phyloP scores from a whole-genome alignment of 2,113 vertebrate genomes.

The Hippotragus niger region DNA sequence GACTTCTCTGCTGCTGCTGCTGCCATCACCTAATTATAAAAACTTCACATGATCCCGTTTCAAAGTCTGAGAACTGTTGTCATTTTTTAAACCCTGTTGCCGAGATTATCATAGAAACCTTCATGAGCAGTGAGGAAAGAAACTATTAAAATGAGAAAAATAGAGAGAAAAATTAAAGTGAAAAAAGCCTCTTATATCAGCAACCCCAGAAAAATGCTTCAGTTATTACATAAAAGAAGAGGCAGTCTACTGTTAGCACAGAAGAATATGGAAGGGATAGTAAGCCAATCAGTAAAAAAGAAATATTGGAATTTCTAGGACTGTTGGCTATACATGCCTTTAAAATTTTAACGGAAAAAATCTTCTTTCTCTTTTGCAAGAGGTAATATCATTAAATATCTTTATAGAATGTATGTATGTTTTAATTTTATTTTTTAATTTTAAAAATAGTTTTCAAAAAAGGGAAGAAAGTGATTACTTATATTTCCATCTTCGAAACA shows the following conservation, averaged over 20 bases:
- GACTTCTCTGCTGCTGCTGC: neutral
- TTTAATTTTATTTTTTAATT: neutral
- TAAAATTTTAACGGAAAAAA: neutral
- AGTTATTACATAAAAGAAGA: neutral
- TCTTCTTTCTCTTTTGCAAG: neutral
- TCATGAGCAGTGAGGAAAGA: neutral
- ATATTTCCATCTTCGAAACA: neutral
- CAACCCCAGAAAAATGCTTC: neutral
- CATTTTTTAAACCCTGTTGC: neutral
- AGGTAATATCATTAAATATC: neutral
- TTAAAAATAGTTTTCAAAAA: neutral
- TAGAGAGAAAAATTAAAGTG: slow-evolving; percentile 27
- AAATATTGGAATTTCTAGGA: neutral
- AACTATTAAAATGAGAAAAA: slow-evolving; percentile 16
- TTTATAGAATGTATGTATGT: neutral
- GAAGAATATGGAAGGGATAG: neutral
- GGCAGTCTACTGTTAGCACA: neutral
- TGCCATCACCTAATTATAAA: neutral
- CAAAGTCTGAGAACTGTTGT: neutral
- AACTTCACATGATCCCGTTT: neutral
- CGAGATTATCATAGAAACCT: neutral
- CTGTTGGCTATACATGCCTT: neutral
- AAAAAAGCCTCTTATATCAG: neutral
- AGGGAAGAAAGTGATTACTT: neutral
- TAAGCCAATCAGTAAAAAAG: neutral